Evolutionary conservation across 2,797 vertebrate species (phyloP), one percentile per base, ranked within the genome.

Genomic region (Serranus cabrilla): DNA sequence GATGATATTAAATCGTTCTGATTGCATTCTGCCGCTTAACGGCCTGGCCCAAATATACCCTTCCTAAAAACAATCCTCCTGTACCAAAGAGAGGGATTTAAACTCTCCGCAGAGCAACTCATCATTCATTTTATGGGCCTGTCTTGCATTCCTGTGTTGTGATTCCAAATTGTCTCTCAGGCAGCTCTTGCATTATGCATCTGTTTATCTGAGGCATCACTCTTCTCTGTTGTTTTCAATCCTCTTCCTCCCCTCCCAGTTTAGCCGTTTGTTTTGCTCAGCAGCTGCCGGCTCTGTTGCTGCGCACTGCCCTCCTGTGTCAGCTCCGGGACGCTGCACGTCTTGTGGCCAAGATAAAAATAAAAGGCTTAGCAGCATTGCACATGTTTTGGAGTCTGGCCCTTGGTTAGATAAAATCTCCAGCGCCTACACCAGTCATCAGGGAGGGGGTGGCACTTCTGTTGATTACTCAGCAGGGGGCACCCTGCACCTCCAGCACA

Each of bases 361-460:
- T 91, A 89, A 91, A 93, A 89, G 88, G 86, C 90, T 93, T 91
- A 91, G 87, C 89, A 87, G 86, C 90, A 85, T 88, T 91, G 90
- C 78, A 89, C 83, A 90, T 91, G 89, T 90, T 93, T 92, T 89
- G 90, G 88, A 93, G 92, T 93, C 92, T 92, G 90, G 89, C 78
- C 77, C 76, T 84, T 40, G 90, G 89, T 94, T 92, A 94, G 93
- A 92, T 88, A 62, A 87, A 82, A 89, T 93, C 87, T 89, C 71
- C 82, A 86, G 81, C 71, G 55, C 84, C 83, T 87, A 87, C 80
- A 89, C 83, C 81, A 83, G 85, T 84, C 80, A 83, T 58, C 49
- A 66, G 70, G 75, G 86, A 85, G 85, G 86, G 80, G 81, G 78
- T 27, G 86, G 75, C 74, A 89, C 76, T 91, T 82, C 83, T 86